Conservation (phyloP, 2,113 vertebrate species). For the Thunnus thynnus region DNA sequence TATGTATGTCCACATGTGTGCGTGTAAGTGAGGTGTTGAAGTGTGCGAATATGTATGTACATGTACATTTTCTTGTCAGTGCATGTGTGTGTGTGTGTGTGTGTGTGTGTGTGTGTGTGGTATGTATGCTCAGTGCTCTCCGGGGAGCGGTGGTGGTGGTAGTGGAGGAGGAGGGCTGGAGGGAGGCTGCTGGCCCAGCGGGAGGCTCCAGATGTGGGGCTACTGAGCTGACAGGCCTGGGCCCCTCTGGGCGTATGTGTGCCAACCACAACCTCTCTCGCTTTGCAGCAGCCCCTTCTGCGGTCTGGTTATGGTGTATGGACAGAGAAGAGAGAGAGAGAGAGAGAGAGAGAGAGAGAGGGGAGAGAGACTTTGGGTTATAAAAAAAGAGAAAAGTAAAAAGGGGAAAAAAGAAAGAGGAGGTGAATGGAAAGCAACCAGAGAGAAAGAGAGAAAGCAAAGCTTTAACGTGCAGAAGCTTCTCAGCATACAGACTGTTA, state of each 20-base stretch:
- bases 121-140: slow-evolving; percentile 63
- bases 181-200: slow-evolving; percentile 79
- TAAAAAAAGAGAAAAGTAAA: slow-evolving; percentile 39
- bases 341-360: slow-evolving; percentile 47
- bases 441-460: background rate
- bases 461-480: background rate
- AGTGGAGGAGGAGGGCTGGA: slow-evolving; percentile 61
- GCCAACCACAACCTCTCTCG: slow-evolving; percentile 78
- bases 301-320: slow-evolving; percentile 62
- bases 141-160: slow-evolving; percentile 62
- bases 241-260: slow-evolving; percentile 82
- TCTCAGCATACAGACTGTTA: background rate
- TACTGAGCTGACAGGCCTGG: slow-evolving; percentile 82
- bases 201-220: slow-evolving; percentile 87
- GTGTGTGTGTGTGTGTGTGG: slow-evolving; percentile 44
- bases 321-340: slow-evolving; percentile 41
- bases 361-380: slow-evolving; percentile 31
- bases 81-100: slow-evolving; percentile 5
- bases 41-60: slow-evolving; percentile 20
- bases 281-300: slow-evolving; percentile 71
- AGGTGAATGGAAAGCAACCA: background rate
- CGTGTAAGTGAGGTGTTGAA: slow-evolving; percentile 13
- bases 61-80: background rate
- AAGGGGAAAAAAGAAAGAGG: background rate
- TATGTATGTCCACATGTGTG: background rate